Evolutionary conservation across 2,888 invertebrate genomes (phyloP), one percentile per base, ranked within the genome.

Genomic region (Phortica okadai): DNA sequence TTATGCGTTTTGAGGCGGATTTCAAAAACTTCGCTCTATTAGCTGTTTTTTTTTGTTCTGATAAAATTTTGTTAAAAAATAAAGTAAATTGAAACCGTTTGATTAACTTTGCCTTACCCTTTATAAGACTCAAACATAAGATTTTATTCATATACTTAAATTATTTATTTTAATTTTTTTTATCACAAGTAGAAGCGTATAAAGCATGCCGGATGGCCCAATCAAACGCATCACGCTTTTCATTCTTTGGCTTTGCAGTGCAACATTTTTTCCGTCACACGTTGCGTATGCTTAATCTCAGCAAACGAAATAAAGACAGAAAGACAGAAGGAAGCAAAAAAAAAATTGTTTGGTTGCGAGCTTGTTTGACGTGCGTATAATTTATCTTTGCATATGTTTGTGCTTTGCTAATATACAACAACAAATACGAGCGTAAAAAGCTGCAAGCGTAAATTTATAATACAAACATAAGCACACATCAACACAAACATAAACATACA

Each of bases 271-370:
- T 62, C 25, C 25, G 70, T 72, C 54, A 72, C 56, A 72, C 33
- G 41, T 54, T 25, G 70, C 70, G 70, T 72, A 72, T 72, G 45
- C 70, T 56, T 72, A 72, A 72, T 72, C 70, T 72, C 54, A 72
- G 41, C 33, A n/a, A 11, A 56, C 14, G 14, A 33, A 62, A 62
- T 25, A 21, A 16, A 14, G 56, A 56, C 56, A 56, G 14, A 16
- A 56, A 3, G 56, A 56, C 16, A 56, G 33, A 33, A 21, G 21
- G 21, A 21, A 21, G 21, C 21, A 21, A 21, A 33, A 33, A 33
- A 33, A 33, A 64, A 64, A 33, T 33, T 64, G 64, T 64, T 64
- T 64, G 64, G 8, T 64, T 67, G 7, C 67, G 67, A 42, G 16
- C 42, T 67, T 50, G 8, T 50, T 59, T 16, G 66, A 54, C 33